These are phyloP conservation scores for Criorhina ranunculi DNA, from an alignment of 2,888 invertebrate genomes.

Conservation along the genomic window DNA sequence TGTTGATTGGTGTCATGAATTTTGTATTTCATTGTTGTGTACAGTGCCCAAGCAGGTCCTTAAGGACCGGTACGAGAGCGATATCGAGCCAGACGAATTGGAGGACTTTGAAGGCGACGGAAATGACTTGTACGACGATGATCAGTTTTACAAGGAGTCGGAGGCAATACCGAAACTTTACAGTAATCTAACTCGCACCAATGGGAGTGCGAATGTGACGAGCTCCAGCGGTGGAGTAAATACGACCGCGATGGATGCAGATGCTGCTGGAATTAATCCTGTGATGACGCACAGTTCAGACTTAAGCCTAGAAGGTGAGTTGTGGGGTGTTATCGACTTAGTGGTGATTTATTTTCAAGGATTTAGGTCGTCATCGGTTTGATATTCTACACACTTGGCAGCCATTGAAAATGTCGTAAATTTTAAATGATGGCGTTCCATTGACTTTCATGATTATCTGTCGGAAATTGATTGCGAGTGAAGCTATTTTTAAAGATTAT, in stretches of 20 bases:
- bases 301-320: constrained; percentile 83
- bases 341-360: constrained; percentile 1
- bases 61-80: constrained; percentile 92
- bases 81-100: constrained; percentile 91
- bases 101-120: constrained; percentile 85
- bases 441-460: neutral
- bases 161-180: constrained; percentile 86
- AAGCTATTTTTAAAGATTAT: neutral
- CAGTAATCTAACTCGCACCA: constrained; percentile 81
- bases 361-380: neutral
- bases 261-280: constrained; percentile 81
- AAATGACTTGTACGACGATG: constrained; percentile 86
- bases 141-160: constrained; percentile 86
- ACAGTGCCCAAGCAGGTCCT: constrained; percentile 93
- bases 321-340: neutral
- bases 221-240: constrained; percentile 76
- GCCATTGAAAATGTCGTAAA: neutral
- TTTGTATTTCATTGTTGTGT: constrained; percentile 74
- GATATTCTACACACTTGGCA: constrained; percentile 1
- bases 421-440: constrained; percentile 3
- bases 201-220: constrained; percentile 75
- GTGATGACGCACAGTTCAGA: constrained; percentile 83
- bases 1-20: constrained; percentile 68
- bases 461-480: neutral
- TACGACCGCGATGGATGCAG: constrained; percentile 79